Conservation (phyloP, 2,888 invertebrate genomes). For the Agriopis marginaria region DNA sequence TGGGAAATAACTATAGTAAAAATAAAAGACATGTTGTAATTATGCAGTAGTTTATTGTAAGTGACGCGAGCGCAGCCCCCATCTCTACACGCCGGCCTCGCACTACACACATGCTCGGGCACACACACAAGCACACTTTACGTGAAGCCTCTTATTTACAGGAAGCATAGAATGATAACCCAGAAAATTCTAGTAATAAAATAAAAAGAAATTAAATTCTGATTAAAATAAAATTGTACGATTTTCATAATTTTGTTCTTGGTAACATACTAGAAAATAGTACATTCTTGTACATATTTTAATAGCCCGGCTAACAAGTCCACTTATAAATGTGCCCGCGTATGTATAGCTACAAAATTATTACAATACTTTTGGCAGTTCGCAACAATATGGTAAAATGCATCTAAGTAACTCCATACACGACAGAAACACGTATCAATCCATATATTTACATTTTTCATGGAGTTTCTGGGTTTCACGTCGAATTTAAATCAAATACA, state of each 20-base stretch:
- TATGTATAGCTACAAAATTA: conserved; percentile 74
- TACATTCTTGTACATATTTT: not conserved
- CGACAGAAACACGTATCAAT: conserved; percentile 73
- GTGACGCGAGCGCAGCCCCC: conserved; percentile 64
- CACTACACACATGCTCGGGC: conserved; percentile 55
- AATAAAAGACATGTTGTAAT: conserved; percentile 61
- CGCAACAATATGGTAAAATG: conserved; percentile 84
- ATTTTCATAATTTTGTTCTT: not conserved
- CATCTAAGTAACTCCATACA: conserved; percentile 73
- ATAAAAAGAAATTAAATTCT: not conserved
- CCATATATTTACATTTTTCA: conserved; percentile 74
- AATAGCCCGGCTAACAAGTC: conserved; percentile 20
- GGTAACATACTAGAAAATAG: not conserved
- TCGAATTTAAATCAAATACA: conserved; percentile 61
- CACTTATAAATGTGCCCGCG: conserved; percentile 51
- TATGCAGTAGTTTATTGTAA: conserved; percentile 84
- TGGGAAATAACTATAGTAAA: not conserved
- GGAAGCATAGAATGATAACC: not conserved
- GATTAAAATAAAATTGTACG: not conserved
- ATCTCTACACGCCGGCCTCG: conserved; percentile 63
- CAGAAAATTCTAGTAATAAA: conserved; percentile 5
- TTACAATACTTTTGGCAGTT: conserved; percentile 85
- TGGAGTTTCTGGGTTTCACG: conserved; percentile 58
- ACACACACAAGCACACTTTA: conserved; percentile 44
- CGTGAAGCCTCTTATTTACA: conserved; percentile 13